Conservation (phyloP, 2,113 vertebrate species). For the Microtus pennsylvanicus region DNA sequence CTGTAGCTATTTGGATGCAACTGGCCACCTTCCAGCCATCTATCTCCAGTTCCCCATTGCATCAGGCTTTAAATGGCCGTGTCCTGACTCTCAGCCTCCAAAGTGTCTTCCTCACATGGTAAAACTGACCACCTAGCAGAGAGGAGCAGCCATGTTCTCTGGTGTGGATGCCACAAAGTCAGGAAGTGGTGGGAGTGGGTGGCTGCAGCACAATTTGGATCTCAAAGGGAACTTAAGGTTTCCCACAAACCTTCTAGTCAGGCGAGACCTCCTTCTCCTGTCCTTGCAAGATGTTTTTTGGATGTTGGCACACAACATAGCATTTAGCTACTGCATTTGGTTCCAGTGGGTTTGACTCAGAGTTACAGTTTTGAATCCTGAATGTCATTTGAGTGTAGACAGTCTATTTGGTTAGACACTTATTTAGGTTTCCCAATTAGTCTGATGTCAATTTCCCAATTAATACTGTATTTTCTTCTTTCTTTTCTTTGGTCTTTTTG, state of each 20-base stretch:
- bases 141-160: neutral
- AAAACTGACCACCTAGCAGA: neutral
- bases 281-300: neutral
- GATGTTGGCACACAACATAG: neutral
- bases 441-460: neutral
- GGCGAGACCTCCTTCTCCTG: neutral
- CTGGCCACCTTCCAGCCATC: neutral
- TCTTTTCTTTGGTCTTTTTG: too few species aligned
- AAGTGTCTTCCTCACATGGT: fast-evolving
- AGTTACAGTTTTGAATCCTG: neutral
- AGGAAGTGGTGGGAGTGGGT: fast-evolving
- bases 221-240: neutral
- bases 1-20: neutral
- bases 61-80: neutral
- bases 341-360: neutral
- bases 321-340: neutral
- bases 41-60: neutral
- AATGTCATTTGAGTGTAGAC: neutral
- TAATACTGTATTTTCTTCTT: neutral
- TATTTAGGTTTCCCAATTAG: neutral
- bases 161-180: neutral
- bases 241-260: neutral
- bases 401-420: neutral
- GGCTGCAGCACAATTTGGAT: neutral
- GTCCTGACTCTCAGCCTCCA: too few species aligned